Percentiles rank a stretch among this genome's conserved stretches.
phyloP scores from a whole-genome alignment of 2,888 invertebrate genomes.

The Platycheirus albimanus region DNA sequence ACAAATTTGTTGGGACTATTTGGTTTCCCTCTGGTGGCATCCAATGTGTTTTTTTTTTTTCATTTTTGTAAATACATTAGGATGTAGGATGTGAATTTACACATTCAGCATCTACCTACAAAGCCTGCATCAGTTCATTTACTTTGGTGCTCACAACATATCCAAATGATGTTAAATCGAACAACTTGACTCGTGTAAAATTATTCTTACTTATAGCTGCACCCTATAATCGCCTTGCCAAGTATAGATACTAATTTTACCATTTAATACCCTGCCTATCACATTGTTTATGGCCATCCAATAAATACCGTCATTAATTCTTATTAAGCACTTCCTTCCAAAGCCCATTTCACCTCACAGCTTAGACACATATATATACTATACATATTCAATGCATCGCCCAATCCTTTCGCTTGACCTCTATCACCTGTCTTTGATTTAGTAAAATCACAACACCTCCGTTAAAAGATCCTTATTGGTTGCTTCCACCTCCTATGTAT shows the following conservation, averaged over 20 bases:
- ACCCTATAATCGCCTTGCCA: conserved; percentile 43
- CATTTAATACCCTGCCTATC: conserved; percentile 69
- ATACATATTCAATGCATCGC: background rate
- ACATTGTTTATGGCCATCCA: conserved; percentile 70
- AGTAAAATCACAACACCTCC: conserved; percentile 39
- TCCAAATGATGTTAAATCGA: conserved; percentile 20
- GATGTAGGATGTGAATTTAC: background rate
- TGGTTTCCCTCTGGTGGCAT: no score
- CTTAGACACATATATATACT: background rate
- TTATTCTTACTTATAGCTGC: conserved; percentile 57
- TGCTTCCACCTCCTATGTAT: conserved; percentile 16
- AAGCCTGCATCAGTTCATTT: background rate
- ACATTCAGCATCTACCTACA: background rate
- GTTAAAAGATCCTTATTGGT: conserved; percentile 61
- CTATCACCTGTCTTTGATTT: conserved; percentile 69
- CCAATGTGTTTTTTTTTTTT: no score
- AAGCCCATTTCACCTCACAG: conserved; percentile 3
- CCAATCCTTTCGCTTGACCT: conserved; percentile 70
- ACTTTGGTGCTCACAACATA: background rate
- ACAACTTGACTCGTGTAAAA: conserved; percentile 34
- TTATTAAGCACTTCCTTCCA: conserved; percentile 70
- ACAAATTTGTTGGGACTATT: no score
- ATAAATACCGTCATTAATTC: conserved; percentile 69
- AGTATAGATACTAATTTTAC: conserved; percentile 61
- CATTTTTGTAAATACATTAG: no score